Conservation (phyloP, 1,140 invertebrate genomes). For the Sycophila sp. region DNA sequence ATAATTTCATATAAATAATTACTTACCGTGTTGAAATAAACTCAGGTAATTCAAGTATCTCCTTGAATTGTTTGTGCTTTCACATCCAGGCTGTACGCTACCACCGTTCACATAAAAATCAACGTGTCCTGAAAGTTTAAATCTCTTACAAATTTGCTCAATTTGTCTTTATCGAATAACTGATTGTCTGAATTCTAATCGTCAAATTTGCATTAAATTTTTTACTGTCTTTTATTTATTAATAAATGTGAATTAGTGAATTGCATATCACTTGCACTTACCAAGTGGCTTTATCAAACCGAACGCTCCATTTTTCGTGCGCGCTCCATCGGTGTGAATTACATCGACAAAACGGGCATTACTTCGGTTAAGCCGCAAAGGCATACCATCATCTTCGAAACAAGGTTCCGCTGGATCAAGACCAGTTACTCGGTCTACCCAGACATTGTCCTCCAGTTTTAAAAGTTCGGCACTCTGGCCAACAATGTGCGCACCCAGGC, state of each 20-base stretch:
- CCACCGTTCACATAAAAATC: slow-evolving; percentile 79
- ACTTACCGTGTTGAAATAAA: not conserved
- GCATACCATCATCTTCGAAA: slow-evolving; percentile 63
- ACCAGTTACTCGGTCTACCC: slow-evolving; percentile 62
- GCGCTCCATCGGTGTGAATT: slow-evolving; percentile 68
- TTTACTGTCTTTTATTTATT: too few species aligned
- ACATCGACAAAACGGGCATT: slow-evolving; percentile 77
- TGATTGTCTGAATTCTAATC: too few species aligned
- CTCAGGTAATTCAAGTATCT: not conserved
- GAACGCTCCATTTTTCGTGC: not conserved
- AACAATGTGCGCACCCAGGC: slow-evolving; percentile 13
- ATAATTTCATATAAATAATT: not conserved
- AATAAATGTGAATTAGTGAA: too few species aligned
- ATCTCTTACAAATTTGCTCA: too few species aligned
- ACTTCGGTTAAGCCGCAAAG: slow-evolving; percentile 66
- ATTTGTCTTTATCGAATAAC: too few species aligned
- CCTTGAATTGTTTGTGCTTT: not conserved
- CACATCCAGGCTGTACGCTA: slow-evolving; percentile 69
- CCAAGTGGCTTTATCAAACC: not conserved
- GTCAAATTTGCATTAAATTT: too few species aligned
- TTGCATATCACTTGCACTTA: too few species aligned
- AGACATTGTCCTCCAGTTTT: not conserved
- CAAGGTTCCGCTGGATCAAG: slow-evolving; percentile 75
- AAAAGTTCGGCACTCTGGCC: not conserved
- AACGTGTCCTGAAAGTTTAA: slow-evolving; percentile 63